Evolutionary conservation across 2,888 invertebrate species (phyloP), one percentile per base, ranked within the genome.

Genomic region (Abscondita cerata): DNA sequence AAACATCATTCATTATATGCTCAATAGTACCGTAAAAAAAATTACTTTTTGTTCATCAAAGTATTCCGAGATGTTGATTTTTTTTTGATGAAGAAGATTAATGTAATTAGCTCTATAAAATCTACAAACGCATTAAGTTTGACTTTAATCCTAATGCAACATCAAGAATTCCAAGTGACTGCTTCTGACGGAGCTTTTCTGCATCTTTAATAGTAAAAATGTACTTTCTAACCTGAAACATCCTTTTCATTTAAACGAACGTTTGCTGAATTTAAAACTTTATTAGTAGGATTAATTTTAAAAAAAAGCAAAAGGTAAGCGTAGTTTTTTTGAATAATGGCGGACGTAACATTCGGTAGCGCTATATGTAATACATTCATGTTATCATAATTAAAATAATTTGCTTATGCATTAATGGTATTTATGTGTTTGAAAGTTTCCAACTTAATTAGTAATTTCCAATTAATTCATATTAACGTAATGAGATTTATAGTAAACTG

Each of bases 231-330:
- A 56, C 56, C 48, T 47, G 48, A 50, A 56, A 50, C 48, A 31
- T 33, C 16, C 38, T 56, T 56, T 50, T 56, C 38, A 40, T 50
- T 48, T 56, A 38, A 48, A 40, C 4, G 48, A 48, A 25, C 48
- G 31, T 20, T 34, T 40, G 16, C 13, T 15, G 40, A 56, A 56
- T 56, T 56, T 46, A 40, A 48, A 48, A 56, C 20, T 56, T 53
- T 53, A 46, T 53, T 31, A 53, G 41, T 44, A 53, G 41, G 53
- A 53, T 53, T 53, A 53, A 53, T 31, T 53, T 33, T 3, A n/a
- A 9, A 38, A 13, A 38, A 12, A 38, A 38, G 9, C 38, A 13
- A 38, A 33, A 33, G 9, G 9, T 33, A 6, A 8, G 33, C 13
- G 13, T 38, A 33, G 13, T 38, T 38, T 9, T 38, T 12, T 12